These are phyloP conservation scores for Carlito syrichta DNA, from an alignment of 2,113 vertebrate species.

Conservation along the genomic window DNA sequence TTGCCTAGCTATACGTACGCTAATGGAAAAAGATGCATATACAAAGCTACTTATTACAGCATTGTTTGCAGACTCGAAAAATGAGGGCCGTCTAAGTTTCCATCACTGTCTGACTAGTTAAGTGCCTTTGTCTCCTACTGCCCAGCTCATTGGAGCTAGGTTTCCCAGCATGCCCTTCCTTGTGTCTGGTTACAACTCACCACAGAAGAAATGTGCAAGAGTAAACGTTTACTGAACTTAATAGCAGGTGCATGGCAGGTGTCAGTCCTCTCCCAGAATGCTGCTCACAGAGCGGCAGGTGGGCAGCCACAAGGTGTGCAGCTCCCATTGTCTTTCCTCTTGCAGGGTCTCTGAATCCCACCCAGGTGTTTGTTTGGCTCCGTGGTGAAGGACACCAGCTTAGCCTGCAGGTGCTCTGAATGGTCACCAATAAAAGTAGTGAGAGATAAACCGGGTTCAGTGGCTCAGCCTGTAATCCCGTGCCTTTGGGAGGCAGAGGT, in stretches of 20 bases:
- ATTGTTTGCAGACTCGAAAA: neutral
- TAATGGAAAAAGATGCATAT: accelerated
- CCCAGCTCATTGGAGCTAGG: accelerated
- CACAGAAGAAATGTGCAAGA: accelerated
- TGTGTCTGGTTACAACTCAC: neutral
- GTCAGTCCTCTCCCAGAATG: accelerated
- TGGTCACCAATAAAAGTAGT: neutral
- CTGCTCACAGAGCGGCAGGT: accelerated
- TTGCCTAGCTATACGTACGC: neutral
- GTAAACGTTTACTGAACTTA: accelerated
- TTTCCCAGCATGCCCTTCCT: neutral
- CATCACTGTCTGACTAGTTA: accelerated
- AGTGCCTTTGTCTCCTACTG: neutral
- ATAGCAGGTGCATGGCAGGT: accelerated
- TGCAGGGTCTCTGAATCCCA: accelerated
- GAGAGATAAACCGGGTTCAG: neutral
- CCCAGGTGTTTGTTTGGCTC: no score
- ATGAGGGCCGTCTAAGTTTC: neutral
- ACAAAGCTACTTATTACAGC: neutral
- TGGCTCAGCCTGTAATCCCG: no score
- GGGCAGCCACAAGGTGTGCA: accelerated
- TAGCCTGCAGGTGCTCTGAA: neutral
- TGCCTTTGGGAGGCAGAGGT: no score
- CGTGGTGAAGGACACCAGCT: accelerated
- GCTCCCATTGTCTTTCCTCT: accelerated